Evolutionary conservation across 2,888 invertebrate genomes (phyloP).

Genomic region (Drosophila subsilvestris): DNA sequence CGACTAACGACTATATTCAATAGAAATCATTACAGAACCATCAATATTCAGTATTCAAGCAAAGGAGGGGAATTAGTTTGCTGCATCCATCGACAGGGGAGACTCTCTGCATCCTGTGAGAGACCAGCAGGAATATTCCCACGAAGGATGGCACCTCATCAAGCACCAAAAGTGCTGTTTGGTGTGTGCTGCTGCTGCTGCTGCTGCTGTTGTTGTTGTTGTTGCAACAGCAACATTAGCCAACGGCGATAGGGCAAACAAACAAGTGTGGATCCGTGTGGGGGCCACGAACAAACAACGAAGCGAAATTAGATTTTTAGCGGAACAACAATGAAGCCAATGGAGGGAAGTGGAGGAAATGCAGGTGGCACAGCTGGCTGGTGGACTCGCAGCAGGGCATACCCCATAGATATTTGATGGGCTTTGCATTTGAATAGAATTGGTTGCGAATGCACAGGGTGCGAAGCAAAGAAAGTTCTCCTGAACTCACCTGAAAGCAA

Average conservation of each 20-base stretch:
- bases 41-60: too few relatives aligned
- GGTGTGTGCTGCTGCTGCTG: not conserved
- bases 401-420: not conserved
- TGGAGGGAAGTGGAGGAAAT: not conserved
- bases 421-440: too few relatives aligned
- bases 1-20: too few relatives aligned
- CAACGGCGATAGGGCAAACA: conserved; percentile 21
- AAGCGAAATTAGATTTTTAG: conserved; percentile 48
- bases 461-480: not conserved
- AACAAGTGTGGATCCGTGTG: conserved; percentile 5
- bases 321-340: not conserved
- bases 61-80: too few relatives aligned
- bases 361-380: not conserved
- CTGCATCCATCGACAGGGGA: too few relatives aligned
- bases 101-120: too few relatives aligned
- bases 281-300: conserved; percentile 9
- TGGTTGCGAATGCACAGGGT: not conserved
- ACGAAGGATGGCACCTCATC: too few relatives aligned
- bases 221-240: conserved; percentile 26
- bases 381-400: not conserved
- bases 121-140: conserved; percentile 34
- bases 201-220: not conserved
- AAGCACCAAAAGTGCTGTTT: not conserved
- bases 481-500: not conserved
- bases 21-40: too few relatives aligned